phyloP scores from a whole-genome alignment of 92 coral and sea anemone species.

The Pocillopora meandrina region DNA sequence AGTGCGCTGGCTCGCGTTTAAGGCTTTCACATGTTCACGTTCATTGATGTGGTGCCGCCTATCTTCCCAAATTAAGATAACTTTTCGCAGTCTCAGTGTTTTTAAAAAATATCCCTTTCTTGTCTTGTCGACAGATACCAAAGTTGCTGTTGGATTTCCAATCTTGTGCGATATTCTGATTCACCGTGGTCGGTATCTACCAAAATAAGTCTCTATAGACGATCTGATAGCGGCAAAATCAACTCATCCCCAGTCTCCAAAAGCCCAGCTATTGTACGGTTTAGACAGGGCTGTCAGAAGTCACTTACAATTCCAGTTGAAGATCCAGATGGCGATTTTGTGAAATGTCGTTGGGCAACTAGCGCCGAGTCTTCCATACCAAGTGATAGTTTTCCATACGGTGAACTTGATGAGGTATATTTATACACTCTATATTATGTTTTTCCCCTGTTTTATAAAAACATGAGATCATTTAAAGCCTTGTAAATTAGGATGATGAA shows the following conservation, averaged over 20 bases:
- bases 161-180: slow-evolving; percentile 16
- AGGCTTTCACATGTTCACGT: no score
- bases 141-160: slow-evolving; percentile 53
- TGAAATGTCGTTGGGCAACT: slow-evolving; percentile 61
- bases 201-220: slow-evolving; percentile 40
- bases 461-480: no score
- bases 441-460: no score
- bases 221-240: slow-evolving; percentile 50
- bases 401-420: slow-evolving; percentile 51
- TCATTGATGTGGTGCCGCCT: no score
- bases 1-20: no score
- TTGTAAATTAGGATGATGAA: no score
- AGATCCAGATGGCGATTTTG: slow-evolving; percentile 60
- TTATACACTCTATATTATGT: not conserved
- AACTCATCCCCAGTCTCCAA: slow-evolving; percentile 65
- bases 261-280: slow-evolving; percentile 52
- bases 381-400: slow-evolving; percentile 43
- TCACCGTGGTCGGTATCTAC: slow-evolving; percentile 43
- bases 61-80: no score
- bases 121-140: slow-evolving; percentile 19
- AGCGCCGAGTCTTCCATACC: slow-evolving; percentile 31
- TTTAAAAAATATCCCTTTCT: not conserved
- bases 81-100: not conserved
- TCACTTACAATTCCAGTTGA: slow-evolving; percentile 51
- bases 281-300: slow-evolving; percentile 43